Evolutionary conservation across 2,888 invertebrate genomes (phyloP).

Genomic region (Caenorhabditis zanzibari): DNA sequence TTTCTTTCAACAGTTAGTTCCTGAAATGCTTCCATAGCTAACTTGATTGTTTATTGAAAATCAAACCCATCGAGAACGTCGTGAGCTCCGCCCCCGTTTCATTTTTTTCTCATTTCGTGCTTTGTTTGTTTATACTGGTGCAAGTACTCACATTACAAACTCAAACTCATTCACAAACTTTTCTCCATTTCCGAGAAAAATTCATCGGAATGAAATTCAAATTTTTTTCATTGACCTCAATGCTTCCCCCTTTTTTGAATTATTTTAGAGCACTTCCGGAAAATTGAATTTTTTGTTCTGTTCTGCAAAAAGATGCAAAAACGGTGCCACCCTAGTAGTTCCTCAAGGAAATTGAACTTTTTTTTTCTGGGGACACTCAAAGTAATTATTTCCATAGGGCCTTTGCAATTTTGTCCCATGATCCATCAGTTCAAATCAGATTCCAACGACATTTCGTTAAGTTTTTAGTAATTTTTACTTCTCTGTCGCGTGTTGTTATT

Average conservation of each 20-base stretch:
- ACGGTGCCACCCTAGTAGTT: neutral
- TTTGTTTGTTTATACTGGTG: slow-evolving; percentile 43
- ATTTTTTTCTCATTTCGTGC: slow-evolving; percentile 20
- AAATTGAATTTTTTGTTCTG: neutral
- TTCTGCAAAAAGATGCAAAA: neutral
- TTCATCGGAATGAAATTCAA: neutral
- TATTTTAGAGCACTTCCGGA: neutral
- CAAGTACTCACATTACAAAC: slow-evolving; percentile 42
- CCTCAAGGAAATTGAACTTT: slow-evolving; percentile 9
- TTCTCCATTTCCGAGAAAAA: slow-evolving; percentile 10
- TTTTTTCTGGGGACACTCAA: neutral
- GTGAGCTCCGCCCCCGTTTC: slow-evolving; percentile 1
- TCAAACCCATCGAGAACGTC: neutral
- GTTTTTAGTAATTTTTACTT: too few species aligned
- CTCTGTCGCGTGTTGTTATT: too few species aligned
- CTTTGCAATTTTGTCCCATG: neutral
- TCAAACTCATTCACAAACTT: slow-evolving; percentile 39
- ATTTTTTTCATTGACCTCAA: neutral
- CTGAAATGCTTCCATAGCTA: too few species aligned
- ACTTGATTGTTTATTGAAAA: neutral
- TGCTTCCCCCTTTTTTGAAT: neutral
- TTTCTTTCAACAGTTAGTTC: neutral
- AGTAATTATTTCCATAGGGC: neutral
- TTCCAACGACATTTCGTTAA: too few species aligned
- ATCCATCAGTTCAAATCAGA: neutral